These are phyloP conservation scores for Lerista edwardsae DNA, from an alignment of 2,797 vertebrate genomes.

Conservation along the genomic window DNA sequence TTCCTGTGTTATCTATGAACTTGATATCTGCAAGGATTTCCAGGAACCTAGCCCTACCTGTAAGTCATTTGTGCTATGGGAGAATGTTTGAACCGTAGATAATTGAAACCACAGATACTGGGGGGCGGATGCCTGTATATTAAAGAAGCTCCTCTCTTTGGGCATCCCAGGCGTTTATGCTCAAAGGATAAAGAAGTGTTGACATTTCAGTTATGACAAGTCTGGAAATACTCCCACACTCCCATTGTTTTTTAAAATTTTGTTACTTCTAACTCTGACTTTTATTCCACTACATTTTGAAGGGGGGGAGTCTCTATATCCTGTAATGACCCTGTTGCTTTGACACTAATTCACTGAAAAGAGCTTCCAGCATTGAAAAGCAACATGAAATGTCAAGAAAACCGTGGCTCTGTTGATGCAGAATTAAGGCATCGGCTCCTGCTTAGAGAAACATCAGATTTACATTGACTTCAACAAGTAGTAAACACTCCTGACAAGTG, in stretches of 20 bases:
- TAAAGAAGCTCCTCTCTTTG: too few relatives aligned
- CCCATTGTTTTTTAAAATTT: not conserved
- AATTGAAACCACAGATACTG: too few relatives aligned
- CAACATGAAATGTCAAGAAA: conserved; percentile 67
- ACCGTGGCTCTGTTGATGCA: conserved; percentile 48
- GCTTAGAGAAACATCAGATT: conserved; percentile 61
- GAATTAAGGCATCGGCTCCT: conserved; percentile 55
- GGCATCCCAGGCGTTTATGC: too few relatives aligned
- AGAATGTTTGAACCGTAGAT: too few relatives aligned
- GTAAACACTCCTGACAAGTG: conserved; percentile 70
- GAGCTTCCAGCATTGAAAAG: conserved; percentile 56
- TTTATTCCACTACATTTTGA: conserved; percentile 44
- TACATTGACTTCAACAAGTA: conserved; percentile 61
- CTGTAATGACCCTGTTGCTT: conserved; percentile 61
- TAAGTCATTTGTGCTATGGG: too few relatives aligned
- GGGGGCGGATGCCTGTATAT: too few relatives aligned
- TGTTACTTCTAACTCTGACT: conserved; percentile 32
- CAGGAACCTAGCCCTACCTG: too few relatives aligned
- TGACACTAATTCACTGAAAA: conserved; percentile 63
- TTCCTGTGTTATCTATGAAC: too few relatives aligned
- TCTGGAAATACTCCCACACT: not conserved
- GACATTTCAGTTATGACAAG: not conserved
- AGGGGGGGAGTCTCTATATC: conserved; percentile 49
- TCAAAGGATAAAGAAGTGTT: too few relatives aligned
- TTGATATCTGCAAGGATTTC: too few relatives aligned